Evolutionary conservation across 1,140 invertebrate genomes (phyloP).

Genomic region (Hypsibius dujardini): DNA sequence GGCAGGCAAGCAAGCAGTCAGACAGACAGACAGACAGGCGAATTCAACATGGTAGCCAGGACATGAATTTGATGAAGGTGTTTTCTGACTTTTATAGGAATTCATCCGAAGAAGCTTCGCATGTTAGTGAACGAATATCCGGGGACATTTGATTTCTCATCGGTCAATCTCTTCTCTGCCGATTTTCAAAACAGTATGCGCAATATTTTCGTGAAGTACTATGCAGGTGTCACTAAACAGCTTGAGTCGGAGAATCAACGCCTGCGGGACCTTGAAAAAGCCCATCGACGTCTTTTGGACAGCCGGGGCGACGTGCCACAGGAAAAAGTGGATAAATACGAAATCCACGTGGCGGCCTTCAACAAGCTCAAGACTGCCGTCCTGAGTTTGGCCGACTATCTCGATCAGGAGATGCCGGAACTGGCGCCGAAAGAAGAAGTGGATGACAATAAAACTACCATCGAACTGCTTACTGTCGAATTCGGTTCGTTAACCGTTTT

Average conservation of each 20-base stretch:
- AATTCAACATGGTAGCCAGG: too few species aligned
- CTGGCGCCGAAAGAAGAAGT: neutral
- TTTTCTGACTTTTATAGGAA: slow-evolving; percentile 24
- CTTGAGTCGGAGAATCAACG: slow-evolving; percentile 9
- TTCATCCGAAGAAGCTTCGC: slow-evolving; percentile 28
- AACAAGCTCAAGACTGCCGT: neutral
- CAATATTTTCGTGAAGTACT: neutral
- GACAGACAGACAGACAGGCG: too few species aligned
- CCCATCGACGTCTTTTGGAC: neutral
- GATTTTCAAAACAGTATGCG: too few species aligned
- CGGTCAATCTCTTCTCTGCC: too few species aligned
- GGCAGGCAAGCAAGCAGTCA: too few species aligned
- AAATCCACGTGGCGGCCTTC: neutral
- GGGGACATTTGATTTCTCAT: too few species aligned
- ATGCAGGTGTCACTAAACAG: neutral
- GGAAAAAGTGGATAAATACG: slow-evolving; percentile 1
- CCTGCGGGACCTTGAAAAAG: slow-evolving; percentile 9
- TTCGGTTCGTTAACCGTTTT: slow-evolving; percentile 6
- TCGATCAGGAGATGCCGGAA: neutral
- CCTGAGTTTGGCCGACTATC: neutral
- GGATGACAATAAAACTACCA: neutral
- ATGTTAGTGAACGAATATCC: slow-evolving; percentile 28
- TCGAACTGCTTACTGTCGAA: slow-evolving; percentile 12
- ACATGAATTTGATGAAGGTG: too few species aligned
- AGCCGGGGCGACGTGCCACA: neutral